Evolutionary conservation across 2,888 invertebrate species (phyloP).

Genomic region (Platerodrilus igneus): DNA sequence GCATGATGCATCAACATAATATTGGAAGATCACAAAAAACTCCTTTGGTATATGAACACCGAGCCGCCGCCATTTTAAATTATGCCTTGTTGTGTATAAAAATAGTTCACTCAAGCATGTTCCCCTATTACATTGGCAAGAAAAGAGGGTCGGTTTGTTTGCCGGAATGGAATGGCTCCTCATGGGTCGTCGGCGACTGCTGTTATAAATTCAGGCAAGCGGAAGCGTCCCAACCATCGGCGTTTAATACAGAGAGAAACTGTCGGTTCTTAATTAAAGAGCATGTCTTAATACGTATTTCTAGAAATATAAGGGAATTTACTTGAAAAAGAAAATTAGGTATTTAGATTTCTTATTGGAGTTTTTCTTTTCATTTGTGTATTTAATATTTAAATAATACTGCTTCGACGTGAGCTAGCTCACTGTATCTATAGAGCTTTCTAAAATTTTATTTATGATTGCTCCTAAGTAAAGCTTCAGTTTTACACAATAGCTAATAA

Average conservation of each 20-base stretch:
- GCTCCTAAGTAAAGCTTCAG: no score
- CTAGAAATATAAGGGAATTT: no score
- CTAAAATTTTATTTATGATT: no score
- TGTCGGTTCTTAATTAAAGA: no score
- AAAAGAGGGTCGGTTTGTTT: slow-evolving; percentile 39
- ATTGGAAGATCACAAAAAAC: slow-evolving; percentile 36
- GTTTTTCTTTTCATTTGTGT: no score
- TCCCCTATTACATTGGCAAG: slow-evolving; percentile 46
- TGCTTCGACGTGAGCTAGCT: no score
- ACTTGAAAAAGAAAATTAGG: no score
- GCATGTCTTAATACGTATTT: no score
- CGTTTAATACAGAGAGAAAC: slow-evolving; percentile 31
- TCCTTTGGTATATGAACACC: slow-evolving; percentile 39
- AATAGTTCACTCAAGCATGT: slow-evolving; percentile 48
- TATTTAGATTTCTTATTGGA: no score
- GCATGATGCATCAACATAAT: slow-evolving; percentile 29
- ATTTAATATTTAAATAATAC: no score
- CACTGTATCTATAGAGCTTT: no score
- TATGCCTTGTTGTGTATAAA: slow-evolving; percentile 45
- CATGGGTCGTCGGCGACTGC: slow-evolving; percentile 34
- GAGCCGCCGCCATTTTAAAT: slow-evolving; percentile 46
- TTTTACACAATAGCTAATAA: no score
- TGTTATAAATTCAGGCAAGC: slow-evolving; percentile 40
- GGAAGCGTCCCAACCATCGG: slow-evolving; percentile 38
- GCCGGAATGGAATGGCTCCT: slow-evolving; percentile 40